Percentiles rank a stretch among this genome's conserved stretches.
Evolutionary conservation across 2,797 vertebrate genomes (phyloP).

Genomic region (Dallia pectoralis): DNA sequence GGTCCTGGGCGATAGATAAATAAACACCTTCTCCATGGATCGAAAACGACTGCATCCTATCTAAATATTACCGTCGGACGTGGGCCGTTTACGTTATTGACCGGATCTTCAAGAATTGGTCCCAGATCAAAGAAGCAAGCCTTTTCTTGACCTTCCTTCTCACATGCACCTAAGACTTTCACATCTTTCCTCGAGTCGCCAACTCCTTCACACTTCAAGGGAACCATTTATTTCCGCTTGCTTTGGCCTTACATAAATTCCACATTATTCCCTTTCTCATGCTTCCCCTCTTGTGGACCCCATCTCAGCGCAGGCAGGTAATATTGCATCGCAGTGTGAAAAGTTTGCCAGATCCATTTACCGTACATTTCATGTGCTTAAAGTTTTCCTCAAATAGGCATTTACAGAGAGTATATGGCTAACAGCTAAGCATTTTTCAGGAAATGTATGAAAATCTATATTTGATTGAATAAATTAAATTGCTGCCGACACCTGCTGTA

Average conservation of each 20-base stretch:
- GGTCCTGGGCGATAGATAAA: constrained; percentile 52
- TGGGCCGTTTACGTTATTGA: constrained; percentile 29
- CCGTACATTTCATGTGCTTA: background rate
- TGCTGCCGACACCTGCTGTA: background rate
- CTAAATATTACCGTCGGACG: constrained; percentile 33
- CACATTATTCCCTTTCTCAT: background rate
- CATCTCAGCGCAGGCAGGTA: background rate
- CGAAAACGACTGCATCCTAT: constrained; percentile 21
- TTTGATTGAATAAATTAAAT: background rate
- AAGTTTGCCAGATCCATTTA: background rate
- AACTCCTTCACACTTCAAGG: constrained; percentile 22
- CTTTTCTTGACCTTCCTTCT: constrained; percentile 9
- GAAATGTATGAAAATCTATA: background rate
- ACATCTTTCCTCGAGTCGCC: constrained; percentile 7
- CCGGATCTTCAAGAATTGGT: constrained; percentile 18
- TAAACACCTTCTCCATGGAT: constrained; percentile 33
- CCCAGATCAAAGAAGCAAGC: constrained; percentile 3
- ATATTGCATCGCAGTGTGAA: background rate
- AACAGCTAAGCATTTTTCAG: background rate
- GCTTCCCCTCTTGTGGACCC: constrained; percentile 1
- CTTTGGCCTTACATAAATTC: constrained; percentile 14
- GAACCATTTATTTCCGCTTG: constrained; percentile 26
- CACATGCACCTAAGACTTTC: constrained; percentile 5
- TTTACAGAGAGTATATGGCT: background rate
- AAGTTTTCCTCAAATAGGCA: background rate